Conservation (phyloP, 1,140 invertebrate species). For the Hypsibius dujardini region DNA sequence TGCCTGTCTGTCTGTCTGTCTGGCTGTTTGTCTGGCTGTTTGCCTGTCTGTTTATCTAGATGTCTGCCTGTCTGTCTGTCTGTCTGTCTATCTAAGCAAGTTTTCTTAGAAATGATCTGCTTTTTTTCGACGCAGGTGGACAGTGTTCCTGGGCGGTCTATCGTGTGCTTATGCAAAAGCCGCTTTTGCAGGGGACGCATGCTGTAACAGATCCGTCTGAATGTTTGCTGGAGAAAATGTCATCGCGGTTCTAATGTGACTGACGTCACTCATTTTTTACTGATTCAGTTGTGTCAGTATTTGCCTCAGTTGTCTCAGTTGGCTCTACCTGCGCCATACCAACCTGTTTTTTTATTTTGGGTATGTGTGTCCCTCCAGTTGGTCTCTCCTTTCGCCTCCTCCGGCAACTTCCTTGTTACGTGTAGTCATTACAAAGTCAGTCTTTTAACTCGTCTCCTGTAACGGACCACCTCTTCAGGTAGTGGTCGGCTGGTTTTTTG, state of each 20-base stretch:
- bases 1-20: no score
- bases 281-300: background rate
- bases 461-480: no score
- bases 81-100: no score
- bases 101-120: no score
- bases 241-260: background rate
- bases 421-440: no score
- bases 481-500: no score
- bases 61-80: no score
- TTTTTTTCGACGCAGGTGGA: background rate
- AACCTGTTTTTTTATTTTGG: background rate
- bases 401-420: no score
- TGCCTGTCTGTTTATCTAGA: no score
- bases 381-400: no score
- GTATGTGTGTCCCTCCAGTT: background rate
- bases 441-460: no score
- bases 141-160: background rate
- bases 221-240: background rate
- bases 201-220: background rate
- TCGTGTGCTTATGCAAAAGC: background rate
- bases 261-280: background rate
- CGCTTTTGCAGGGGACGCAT: background rate
- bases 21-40: no score
- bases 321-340: background rate
- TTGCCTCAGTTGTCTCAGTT: background rate